Base-by-base conservation (phyloP, 1,140 invertebrate species). In the Ditylenchus dipsaci region DNA sequence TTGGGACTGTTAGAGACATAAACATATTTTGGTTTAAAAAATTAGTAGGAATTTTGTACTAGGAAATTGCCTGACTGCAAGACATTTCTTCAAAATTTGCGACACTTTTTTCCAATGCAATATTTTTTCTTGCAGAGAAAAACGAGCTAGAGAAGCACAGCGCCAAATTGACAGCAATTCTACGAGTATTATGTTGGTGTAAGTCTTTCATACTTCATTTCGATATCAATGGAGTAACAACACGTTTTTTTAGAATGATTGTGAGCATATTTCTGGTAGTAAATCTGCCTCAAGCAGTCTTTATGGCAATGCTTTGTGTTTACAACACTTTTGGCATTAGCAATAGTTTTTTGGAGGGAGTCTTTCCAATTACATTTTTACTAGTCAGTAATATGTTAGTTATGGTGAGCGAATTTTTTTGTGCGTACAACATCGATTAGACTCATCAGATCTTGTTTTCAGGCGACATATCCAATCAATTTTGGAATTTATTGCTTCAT, bases 401-500 rank as follows among this genome's bases (percentile, higher is more conserved):
- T 71, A 90, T 92, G 65, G 86, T 92, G 53, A 53, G 76, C 72
- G 33, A 61, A 23, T 1, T 64, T 45, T 43, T 26, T 17, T 5
- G 29, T 47, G 27, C 15, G 63, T 38, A 26, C 8, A n/a, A n/a
- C n/a, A n/a, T n/a, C n/a, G n/a, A n/a, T n/a, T n/a, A 38, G 11
- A 38, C 33, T 38, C 11, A 3, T 38, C 3, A 38, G 0, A 17
- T 59, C 58, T 38, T 17, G 3, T 43, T 66, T 71, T 83, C 75
- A 81, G 79, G 76, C 75, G 8, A 92, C 90, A 30, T 95, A 95
- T 84, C 92, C 92, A 0, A 90, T 95, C 65, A 95, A 95, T 84
- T 95, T 95, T 79, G 91, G 91, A 63, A 94, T 95, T 69, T 95
- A 95, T 82, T 95, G 92, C 82, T 91, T 91, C 7, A 95, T 95